Percentiles rank a stretch among this genome's conserved stretches.
phyloP scores from a whole-genome alignment of 2,113 vertebrate genomes.

The Mus pahari region DNA sequence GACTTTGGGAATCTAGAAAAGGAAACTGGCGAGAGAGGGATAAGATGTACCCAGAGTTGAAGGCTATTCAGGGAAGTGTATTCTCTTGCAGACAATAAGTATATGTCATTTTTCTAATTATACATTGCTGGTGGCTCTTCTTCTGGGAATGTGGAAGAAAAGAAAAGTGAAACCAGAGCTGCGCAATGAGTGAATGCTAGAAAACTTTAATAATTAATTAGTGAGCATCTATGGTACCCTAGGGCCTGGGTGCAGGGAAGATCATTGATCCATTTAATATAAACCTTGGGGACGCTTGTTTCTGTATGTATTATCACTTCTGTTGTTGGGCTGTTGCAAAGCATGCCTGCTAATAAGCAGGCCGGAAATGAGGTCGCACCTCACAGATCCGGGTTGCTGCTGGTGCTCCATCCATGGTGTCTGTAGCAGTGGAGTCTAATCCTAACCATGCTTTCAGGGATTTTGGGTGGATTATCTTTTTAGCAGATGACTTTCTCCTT shows the following conservation, averaged over 20 bases:
- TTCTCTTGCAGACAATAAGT: constrained; percentile 72
- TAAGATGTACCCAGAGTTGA: constrained; percentile 54
- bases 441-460: not conserved
- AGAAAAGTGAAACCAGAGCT: constrained; percentile 88
- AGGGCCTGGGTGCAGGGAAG: constrained; percentile 87
- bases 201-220: constrained; percentile 95
- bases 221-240: constrained; percentile 89
- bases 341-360: not conserved
- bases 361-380: not conserved
- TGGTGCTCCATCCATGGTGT: constrained; percentile 44
- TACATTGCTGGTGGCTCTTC: constrained; percentile 82
- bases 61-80: constrained; percentile 53
- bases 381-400: constrained; percentile 12
- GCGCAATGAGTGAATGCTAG: constrained; percentile 88
- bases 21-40: not conserved
- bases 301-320: constrained; percentile 62
- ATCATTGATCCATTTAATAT: constrained; percentile 86
- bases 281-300: constrained; percentile 84
- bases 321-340: not conserved
- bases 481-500: not conserved
- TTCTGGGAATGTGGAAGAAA: constrained; percentile 83
- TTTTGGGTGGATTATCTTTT: constrained; percentile 47
- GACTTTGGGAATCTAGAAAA: not conserved
- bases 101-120: constrained; percentile 82
- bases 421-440: constrained; percentile 54